A percentile compares a stretch with the other conserved stretches of the same genome.
Conservation (phyloP, 2,797 vertebrate genomes). For the Poecilia gillii region DNA sequence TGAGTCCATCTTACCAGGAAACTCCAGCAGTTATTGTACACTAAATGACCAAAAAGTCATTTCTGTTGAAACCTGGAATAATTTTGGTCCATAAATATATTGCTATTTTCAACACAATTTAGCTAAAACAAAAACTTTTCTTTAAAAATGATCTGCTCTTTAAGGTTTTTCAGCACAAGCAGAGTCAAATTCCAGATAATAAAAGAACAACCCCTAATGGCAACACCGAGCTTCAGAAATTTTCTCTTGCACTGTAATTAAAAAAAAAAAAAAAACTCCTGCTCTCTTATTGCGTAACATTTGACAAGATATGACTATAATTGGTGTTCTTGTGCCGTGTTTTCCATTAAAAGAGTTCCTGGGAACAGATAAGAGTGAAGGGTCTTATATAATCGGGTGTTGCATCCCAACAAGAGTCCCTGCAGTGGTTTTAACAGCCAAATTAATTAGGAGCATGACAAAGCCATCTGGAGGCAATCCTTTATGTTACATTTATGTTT, state of each 20-base stretch:
- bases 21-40: not conserved
- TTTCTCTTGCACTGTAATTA: not conserved
- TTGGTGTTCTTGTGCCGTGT: not conserved
- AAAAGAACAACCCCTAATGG: too few relatives aligned
- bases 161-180: not conserved
- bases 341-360: not conserved
- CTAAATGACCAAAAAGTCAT: not conserved
- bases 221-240: not conserved
- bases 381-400: not conserved
- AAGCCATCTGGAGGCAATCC: constrained; percentile 3
- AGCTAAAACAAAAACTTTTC: not conserved
- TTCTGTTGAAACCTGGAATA: not conserved
- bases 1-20: not conserved
- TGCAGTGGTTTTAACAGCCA: constrained; percentile 2
- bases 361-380: not conserved
- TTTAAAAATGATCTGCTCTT: not conserved
- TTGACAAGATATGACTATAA: not conserved
- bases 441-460: constrained; percentile 5
- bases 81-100: not conserved
- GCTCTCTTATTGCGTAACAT: not conserved
- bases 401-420: not conserved
- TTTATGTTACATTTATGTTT: constrained; percentile 1
- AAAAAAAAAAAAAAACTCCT: not conserved
- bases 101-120: not conserved
- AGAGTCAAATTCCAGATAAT: too few relatives aligned